A percentile compares a stretch with the other conserved stretches of the same genome.
These are phyloP conservation scores for Riparia riparia DNA, from an alignment of 2,113 vertebrate species.

Conservation along the genomic window DNA sequence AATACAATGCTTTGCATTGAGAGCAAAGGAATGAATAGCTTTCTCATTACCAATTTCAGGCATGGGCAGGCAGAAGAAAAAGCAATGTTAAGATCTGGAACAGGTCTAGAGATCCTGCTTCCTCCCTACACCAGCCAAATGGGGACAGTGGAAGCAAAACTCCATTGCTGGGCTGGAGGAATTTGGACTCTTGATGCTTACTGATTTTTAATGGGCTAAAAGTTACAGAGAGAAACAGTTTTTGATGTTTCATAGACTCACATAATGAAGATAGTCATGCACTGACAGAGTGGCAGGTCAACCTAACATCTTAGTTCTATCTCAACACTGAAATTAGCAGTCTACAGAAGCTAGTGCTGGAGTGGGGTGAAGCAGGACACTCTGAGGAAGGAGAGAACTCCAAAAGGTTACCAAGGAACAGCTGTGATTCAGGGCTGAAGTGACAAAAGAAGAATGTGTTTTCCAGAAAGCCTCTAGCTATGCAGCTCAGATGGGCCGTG, in stretches of 20 bases:
- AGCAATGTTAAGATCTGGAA: neutral
- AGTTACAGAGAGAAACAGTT: neutral
- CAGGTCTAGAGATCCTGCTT: neutral
- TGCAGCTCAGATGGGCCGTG: neutral
- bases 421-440: neutral
- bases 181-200: neutral
- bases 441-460: neutral
- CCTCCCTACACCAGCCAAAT: neutral
- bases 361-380: neutral
- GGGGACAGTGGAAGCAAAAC: neutral
- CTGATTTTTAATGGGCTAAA: neutral
- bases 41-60: neutral
- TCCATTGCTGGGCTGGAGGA: neutral
- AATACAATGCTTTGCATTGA: neutral
- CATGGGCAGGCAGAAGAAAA: neutral
- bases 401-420: neutral
- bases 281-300: neutral
- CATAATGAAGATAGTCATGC: neutral
- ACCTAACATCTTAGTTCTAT: neutral
- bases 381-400: neutral
- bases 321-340: neutral
- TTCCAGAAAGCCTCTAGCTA: neutral
- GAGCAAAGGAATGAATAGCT: neutral
- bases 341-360: neutral
- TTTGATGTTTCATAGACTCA: neutral